Conservation (phyloP, 2,888 invertebrate species). For the Buathra laborator region DNA sequence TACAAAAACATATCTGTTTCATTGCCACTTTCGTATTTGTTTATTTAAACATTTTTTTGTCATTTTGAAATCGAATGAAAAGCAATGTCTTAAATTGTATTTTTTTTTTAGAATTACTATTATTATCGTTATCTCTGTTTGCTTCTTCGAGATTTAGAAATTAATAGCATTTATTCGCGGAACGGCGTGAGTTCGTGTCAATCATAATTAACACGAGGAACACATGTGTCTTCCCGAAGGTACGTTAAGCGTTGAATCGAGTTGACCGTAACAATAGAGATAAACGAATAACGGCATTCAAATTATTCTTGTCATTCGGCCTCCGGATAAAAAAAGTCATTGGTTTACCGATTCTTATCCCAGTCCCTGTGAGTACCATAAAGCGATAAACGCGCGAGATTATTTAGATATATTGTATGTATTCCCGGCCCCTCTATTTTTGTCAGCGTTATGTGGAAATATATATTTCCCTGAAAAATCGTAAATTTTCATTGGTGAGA, state of each 20-base stretch:
- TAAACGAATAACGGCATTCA: neutral
- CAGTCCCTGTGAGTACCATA: slow-evolving; percentile 23
- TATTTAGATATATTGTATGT: slow-evolving; percentile 29
- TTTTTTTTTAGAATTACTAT: neutral
- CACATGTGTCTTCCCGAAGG: slow-evolving; percentile 30
- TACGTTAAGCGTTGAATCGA: slow-evolving; percentile 16
- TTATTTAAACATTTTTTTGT: neutral
- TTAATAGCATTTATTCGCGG: slow-evolving; percentile 8
- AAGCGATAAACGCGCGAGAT: slow-evolving; percentile 49
- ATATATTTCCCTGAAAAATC: slow-evolving; percentile 15
- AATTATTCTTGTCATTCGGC: slow-evolving; percentile 16
- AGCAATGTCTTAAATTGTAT: neutral
- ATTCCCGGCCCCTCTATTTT: neutral
- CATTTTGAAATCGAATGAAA: neutral
- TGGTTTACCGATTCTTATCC: slow-evolving; percentile 47
- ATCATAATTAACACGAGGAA: slow-evolving; percentile 52
- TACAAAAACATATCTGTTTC: neutral
- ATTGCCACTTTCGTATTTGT: neutral
- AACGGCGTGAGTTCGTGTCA: slow-evolving; percentile 49
- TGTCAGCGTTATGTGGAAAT: neutral
- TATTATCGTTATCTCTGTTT: neutral
- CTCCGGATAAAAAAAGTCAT: slow-evolving; percentile 33
- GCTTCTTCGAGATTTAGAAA: neutral
- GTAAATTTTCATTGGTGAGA: slow-evolving; percentile 42
- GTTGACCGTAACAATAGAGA: slow-evolving; percentile 18